phyloP scores from a whole-genome alignment of 1,140 invertebrate species.

The Trichogramma pretiosum region DNA sequence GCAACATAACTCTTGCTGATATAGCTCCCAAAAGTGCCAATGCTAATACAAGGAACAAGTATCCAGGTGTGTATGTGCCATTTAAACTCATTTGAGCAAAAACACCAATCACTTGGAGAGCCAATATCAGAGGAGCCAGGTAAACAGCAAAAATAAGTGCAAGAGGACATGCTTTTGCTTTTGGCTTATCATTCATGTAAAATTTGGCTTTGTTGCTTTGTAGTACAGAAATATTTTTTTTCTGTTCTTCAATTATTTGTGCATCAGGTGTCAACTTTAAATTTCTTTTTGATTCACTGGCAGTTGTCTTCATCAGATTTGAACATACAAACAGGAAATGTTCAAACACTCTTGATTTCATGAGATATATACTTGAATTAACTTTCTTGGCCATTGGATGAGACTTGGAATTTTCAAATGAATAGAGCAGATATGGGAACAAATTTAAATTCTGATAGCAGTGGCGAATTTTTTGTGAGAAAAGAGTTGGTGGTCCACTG shows the following conservation, averaged over 20 bases:
- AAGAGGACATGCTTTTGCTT: slow-evolving; percentile 20
- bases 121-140: slow-evolving; percentile 31
- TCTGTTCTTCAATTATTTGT: neutral
- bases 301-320: slow-evolving; percentile 19
- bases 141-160: slow-evolving; percentile 31
- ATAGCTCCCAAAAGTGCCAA: slow-evolving; percentile 34
- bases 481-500: slow-evolving; percentile 35
- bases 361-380: no score
- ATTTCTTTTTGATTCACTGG: slow-evolving; percentile 16
- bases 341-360: no score
- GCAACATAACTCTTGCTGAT: slow-evolving; percentile 32
- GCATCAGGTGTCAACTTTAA: slow-evolving; percentile 1
- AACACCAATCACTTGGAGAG: slow-evolving; percentile 28
- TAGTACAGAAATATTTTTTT: no score
- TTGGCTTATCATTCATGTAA: slow-evolving; percentile 15
- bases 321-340: slow-evolving; percentile 30
- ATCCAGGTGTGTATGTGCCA: slow-evolving; percentile 38
- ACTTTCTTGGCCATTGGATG: slow-evolving; percentile 33
- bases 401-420: slow-evolving; percentile 38
- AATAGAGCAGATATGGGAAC: slow-evolving; percentile 39
- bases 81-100: slow-evolving; percentile 30
- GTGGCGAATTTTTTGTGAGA: slow-evolving; percentile 41
- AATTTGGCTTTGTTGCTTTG: slow-evolving; percentile 9
- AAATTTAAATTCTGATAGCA: slow-evolving; percentile 43
- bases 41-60: slow-evolving; percentile 34